Conservation (phyloP, 2,888 invertebrate genomes). For the Pristionchus arcanus region DNA sequence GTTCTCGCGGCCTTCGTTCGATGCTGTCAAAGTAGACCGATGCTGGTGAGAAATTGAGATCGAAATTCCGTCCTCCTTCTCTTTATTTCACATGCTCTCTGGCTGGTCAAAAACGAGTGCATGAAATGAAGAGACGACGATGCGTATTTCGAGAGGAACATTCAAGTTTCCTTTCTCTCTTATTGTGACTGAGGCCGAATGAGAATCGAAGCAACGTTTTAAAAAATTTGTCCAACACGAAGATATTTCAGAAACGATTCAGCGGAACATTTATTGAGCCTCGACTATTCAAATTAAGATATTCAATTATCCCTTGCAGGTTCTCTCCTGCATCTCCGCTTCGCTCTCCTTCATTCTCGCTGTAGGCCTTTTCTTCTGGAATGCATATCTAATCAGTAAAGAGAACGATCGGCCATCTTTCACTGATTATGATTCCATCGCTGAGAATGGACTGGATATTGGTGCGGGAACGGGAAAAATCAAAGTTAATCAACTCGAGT, state of each 20-base stretch:
- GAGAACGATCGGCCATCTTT: constrained; percentile 60
- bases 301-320: constrained; percentile 57
- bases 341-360: constrained; percentile 71
- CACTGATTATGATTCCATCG: constrained; percentile 46
- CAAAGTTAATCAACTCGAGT: neutral
- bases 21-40: constrained; percentile 65
- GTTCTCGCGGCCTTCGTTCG: constrained; percentile 73
- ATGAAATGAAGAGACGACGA: no score
- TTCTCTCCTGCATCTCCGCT: constrained; percentile 69
- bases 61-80: no score
- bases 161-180: no score
- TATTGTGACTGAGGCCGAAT: no score
- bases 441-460: neutral
- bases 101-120: no score
- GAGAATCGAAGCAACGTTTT: no score
- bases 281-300: neutral
- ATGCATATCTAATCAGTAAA: constrained; percentile 73
- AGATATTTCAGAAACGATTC: no score
- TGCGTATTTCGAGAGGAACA: no score
- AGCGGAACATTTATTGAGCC: no score
- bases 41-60: constrained; percentile 66
- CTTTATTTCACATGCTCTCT: no score
- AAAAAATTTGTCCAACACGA: no score
- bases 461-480: neutral
- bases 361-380: constrained; percentile 75